Conservation (phyloP, 2,888 invertebrate species). For the Diachrysia chrysitis region DNA sequence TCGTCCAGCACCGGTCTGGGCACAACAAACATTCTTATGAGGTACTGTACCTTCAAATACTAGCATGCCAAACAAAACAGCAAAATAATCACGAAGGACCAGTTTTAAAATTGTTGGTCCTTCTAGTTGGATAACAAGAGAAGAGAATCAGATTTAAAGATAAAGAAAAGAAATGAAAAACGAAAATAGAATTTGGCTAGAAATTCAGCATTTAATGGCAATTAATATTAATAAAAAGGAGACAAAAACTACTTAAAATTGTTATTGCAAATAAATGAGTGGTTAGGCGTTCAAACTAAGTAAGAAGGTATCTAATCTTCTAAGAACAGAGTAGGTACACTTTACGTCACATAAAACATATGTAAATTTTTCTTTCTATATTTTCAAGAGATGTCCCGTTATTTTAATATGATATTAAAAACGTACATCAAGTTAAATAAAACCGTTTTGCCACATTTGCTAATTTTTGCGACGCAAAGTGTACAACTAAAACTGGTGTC, state of each 20-base stretch:
- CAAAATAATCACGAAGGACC: neutral
- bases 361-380: too few species aligned
- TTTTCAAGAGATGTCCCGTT: too few species aligned
- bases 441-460: too few species aligned
- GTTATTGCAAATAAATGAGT: conserved; percentile 54
- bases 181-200: neutral
- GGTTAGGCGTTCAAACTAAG: conserved; percentile 51
- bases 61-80: neutral
- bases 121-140: conserved; percentile 7
- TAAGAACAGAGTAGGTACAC: conserved; percentile 29
- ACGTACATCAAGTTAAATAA: too few species aligned
- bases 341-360: conserved; percentile 14
- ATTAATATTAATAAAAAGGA: conserved; percentile 5
- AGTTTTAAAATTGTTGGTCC: neutral
- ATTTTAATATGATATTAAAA: too few species aligned
- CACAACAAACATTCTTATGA: neutral
- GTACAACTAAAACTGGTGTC: conserved; percentile 13
- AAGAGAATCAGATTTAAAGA: neutral
- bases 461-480: conserved; percentile 22
- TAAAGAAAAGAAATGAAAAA: neutral
- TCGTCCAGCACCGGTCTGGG: conserved; percentile 70
- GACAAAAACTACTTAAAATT: conserved; percentile 19
- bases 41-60: neutral
- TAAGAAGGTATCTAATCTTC: neutral
- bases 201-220: neutral